A percentile compares a stretch with the other conserved stretches of the same genome.
Conservation (phyloP, 2,113 vertebrate genomes). For the Panurus biarmicus region DNA sequence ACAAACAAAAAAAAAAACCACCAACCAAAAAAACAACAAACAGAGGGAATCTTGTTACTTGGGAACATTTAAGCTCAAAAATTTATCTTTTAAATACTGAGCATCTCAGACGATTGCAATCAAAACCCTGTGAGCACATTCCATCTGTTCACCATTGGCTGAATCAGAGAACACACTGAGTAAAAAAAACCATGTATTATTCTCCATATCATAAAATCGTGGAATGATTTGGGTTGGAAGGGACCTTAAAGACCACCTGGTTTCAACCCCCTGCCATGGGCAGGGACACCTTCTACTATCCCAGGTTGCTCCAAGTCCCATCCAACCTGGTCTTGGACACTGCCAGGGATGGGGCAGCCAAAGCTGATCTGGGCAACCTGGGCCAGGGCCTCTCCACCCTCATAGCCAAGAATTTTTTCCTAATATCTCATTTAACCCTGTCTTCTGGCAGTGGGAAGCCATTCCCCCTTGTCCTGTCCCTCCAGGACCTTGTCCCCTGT, state of each 20-base stretch:
- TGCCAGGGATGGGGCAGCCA: background rate
- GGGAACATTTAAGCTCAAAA: background rate
- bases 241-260: background rate
- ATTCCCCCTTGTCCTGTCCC: background rate
- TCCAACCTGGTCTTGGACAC: background rate
- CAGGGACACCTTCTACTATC: background rate
- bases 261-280: background rate
- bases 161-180: rapidly evolving
- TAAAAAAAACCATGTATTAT: background rate
- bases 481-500: background rate
- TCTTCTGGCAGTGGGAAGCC: background rate
- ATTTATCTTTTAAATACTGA: background rate
- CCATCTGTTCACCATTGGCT: background rate
- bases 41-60: background rate
- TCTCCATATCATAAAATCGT: background rate
- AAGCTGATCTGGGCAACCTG: background rate
- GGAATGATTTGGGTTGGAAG: background rate
- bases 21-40: background rate
- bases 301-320: background rate
- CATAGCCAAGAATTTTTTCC: background rate
- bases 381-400: background rate
- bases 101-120: background rate
- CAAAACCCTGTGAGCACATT: background rate
- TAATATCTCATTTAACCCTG: background rate
- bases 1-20: no score